phyloP scores from a whole-genome alignment of 64 coral and sea anemone species.

The Acropora yongei region DNA sequence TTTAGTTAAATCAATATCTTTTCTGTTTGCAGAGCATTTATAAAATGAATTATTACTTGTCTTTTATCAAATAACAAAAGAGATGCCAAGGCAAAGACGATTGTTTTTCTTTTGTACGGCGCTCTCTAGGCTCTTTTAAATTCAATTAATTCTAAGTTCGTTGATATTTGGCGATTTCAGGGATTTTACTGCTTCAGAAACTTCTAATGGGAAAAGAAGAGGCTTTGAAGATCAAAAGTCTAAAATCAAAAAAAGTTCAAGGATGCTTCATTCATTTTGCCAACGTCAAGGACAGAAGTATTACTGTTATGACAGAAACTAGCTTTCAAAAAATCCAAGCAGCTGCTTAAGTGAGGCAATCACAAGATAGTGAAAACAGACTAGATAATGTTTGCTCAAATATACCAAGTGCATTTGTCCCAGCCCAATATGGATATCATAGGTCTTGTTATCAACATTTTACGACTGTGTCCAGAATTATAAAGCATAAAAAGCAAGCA shows the following conservation, averaged over 20 bases:
- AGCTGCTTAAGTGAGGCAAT: not conserved
- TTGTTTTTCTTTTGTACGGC: not conserved
- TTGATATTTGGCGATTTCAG: too few species aligned
- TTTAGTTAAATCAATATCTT: too few species aligned
- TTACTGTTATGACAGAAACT: too few species aligned
- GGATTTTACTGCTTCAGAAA: too few species aligned
- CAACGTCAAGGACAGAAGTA: too few species aligned
- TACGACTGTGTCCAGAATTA: not conserved
- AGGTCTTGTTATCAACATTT: not conserved
- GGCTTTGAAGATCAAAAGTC: too few species aligned
- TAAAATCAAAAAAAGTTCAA: too few species aligned
- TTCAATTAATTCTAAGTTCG: too few species aligned
- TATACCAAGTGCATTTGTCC: not conserved
- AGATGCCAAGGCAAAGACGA: not conserved
- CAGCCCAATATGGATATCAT: not conserved
- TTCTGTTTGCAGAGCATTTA: not conserved
- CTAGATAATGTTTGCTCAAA: not conserved
- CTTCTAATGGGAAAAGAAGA: too few species aligned
- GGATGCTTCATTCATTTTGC: too few species aligned
- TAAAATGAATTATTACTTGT: slow-evolving; percentile 8
- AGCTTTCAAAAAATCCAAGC: too few species aligned
- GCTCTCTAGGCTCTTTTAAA: too few species aligned
- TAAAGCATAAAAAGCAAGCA: not conserved
- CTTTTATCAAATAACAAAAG: slow-evolving; percentile 8
- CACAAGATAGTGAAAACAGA: not conserved